Evolutionary conservation across 2,113 vertebrate species (phyloP).

Genomic region (Pygathrix nemaeus): DNA sequence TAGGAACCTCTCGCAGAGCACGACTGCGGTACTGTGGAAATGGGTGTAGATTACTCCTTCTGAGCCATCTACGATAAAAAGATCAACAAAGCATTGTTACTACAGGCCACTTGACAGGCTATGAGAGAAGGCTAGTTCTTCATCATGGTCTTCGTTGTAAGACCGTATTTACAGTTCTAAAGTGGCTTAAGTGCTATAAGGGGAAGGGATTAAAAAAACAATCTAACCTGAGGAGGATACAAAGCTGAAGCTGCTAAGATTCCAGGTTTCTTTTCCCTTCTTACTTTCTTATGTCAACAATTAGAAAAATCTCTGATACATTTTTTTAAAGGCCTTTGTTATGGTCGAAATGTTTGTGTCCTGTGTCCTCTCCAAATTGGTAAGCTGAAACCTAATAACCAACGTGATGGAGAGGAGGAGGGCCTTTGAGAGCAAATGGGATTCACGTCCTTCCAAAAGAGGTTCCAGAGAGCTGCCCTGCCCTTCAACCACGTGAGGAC

Average conservation of each 20-base stretch:
- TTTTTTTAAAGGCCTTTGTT: not conserved
- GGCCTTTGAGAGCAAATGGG: not conserved
- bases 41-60: not conserved
- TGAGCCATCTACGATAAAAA: not conserved
- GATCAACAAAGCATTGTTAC: not conserved
- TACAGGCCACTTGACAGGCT: not conserved
- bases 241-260: not conserved
- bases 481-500: not conserved
- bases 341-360: not conserved
- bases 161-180: not conserved
- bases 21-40: too few species aligned
- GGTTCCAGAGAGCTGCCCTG: not conserved
- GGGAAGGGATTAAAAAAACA: not conserved
- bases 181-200: not conserved
- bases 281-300: not conserved
- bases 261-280: not conserved
- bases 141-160: not conserved
- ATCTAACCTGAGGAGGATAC: not conserved
- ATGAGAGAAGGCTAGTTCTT: not conserved
- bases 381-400: not conserved
- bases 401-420: not conserved
- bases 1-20: not conserved
- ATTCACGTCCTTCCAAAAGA: not conserved
- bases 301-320: not conserved
- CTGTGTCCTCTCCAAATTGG: not conserved